These are phyloP conservation scores for Platyura marginata DNA, from an alignment of 1,140 invertebrate genomes.

Conservation along the genomic window DNA sequence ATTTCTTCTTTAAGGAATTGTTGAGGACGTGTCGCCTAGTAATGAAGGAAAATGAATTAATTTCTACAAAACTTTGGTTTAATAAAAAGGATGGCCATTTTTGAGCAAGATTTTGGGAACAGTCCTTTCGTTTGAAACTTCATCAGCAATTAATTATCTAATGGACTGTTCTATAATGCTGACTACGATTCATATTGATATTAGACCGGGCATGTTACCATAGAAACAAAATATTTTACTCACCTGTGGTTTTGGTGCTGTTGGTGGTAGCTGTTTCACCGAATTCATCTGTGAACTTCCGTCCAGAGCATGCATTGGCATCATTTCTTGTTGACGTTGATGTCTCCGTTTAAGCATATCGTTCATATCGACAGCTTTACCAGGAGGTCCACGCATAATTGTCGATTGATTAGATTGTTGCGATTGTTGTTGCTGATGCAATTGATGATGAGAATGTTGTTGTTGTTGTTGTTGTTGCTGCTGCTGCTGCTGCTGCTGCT, in stretches of 20 bases:
- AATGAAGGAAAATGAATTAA: conserved; percentile 7
- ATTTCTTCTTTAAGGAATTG: conserved; percentile 24
- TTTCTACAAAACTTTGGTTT: neutral
- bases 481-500: conserved; percentile 12
- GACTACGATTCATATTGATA: too few species aligned
- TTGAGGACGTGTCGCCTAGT: conserved; percentile 15
- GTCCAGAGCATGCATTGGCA: conserved; percentile 19
- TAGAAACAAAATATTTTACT: too few species aligned
- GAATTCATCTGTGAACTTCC: conserved; percentile 1
- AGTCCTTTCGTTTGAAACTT: too few species aligned
- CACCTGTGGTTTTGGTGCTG: conserved; percentile 21
- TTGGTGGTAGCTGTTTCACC: conserved; percentile 12
- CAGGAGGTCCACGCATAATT: neutral
- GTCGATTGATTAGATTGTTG: conserved; percentile 8
- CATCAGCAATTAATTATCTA: too few species aligned
- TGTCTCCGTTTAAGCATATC: conserved; percentile 38
- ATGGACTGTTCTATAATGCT: too few species aligned
- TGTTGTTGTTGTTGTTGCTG: conserved; percentile 9
- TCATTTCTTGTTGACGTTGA: conserved; percentile 14
- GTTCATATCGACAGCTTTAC: conserved; percentile 48
- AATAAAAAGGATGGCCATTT: too few species aligned
- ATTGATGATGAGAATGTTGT: conserved; percentile 7
- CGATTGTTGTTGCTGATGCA: conserved; percentile 9
- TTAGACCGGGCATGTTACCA: too few species aligned
- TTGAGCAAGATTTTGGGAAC: too few species aligned